Conservation (phyloP, 2,888 invertebrate genomes). For the Philhelius pedissequus region DNA sequence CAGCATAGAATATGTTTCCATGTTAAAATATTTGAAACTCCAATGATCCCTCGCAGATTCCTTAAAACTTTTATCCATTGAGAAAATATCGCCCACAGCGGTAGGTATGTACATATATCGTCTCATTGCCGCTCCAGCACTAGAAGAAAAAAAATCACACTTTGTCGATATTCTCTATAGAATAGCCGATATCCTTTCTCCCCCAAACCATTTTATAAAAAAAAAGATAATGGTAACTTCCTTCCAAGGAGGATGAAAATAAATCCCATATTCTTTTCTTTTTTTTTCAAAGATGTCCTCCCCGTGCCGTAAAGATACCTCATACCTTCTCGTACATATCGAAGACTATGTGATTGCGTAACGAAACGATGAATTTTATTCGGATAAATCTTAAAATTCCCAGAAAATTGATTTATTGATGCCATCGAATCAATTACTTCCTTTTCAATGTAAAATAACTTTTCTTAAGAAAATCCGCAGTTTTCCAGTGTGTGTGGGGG, state of each 20-base stretch:
- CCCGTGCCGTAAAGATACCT: not conserved
- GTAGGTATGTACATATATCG: no score
- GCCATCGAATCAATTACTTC: conserved; percentile 67
- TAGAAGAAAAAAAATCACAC: conserved; percentile 34
- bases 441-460: conserved; percentile 61
- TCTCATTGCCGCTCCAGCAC: no score
- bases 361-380: conserved; percentile 60
- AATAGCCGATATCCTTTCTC: not conserved
- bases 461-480: conserved; percentile 27
- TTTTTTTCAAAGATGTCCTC: not conserved
- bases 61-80: conserved; percentile 15
- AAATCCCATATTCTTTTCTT: conserved; percentile 17
- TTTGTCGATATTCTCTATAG: not conserved
- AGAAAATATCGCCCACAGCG: no score
- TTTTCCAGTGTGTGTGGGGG: not conserved
- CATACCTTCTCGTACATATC: not conserved
- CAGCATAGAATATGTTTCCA: not conserved
- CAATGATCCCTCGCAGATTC: conserved; percentile 36
- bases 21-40: conserved; percentile 42
- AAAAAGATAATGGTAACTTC: not conserved
- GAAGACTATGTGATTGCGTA: conserved; percentile 35
- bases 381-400: conserved; percentile 66
- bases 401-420: conserved; percentile 68
- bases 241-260: conserved; percentile 26
- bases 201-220: not conserved